A percentile compares a stretch with the other conserved stretches of the same genome.
phyloP scores from a whole-genome alignment of 2,113 vertebrate genomes.

The Cygnus atratus region DNA sequence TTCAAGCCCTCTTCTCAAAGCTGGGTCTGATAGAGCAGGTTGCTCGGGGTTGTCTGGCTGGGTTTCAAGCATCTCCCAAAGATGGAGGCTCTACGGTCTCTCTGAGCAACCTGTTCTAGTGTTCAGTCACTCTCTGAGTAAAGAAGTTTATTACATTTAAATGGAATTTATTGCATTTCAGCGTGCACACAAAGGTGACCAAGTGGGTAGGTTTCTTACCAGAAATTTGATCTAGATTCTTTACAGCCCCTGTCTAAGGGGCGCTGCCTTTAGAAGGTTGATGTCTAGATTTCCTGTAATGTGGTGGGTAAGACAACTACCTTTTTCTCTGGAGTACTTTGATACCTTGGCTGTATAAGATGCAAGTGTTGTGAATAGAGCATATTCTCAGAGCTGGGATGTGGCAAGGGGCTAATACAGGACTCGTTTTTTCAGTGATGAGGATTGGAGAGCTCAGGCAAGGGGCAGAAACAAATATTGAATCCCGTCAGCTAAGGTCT shows the following conservation, averaged over 20 bases:
- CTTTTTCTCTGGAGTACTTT: not conserved
- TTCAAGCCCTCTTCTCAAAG: not conserved
- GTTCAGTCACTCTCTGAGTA: not conserved
- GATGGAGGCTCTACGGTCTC: not conserved
- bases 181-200: rapidly evolving
- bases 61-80: not conserved
- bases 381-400: rapidly evolving
- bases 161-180: not conserved
- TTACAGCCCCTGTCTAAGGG: not conserved
- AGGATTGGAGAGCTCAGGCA: not conserved
- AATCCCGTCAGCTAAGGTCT: not conserved
- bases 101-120: not conserved
- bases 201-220: not conserved
- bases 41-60: not conserved
- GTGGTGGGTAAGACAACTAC: not conserved
- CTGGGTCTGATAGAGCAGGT: not conserved
- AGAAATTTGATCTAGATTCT: not conserved
- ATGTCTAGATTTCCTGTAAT: not conserved
- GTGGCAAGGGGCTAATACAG: not conserved
- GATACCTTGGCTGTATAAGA: not conserved
- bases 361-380: not conserved
- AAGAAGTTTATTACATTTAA: not conserved
- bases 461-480: not conserved
- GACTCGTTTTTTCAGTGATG: not conserved
- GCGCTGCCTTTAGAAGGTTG: not conserved